Conservation (phyloP, 2,888 invertebrate species). For the Pseudococcus jackbeardsleyi region DNA sequence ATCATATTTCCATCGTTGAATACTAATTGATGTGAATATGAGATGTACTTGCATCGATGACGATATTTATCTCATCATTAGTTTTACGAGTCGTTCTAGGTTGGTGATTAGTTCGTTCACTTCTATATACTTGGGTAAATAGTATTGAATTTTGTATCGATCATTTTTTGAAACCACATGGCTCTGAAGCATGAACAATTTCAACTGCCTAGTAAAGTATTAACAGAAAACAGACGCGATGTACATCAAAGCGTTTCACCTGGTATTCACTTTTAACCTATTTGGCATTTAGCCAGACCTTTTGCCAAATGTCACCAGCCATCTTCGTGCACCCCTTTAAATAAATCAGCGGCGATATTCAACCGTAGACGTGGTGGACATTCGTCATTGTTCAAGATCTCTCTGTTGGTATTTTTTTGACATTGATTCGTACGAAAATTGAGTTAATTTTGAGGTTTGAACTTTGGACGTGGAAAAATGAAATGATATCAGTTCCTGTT, state of each 20-base stretch:
- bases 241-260: slow-evolving; percentile 3
- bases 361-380: not conserved
- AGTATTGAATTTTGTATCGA: no score
- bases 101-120: not conserved
- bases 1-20: not conserved
- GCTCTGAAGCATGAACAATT: not conserved
- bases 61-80: not conserved
- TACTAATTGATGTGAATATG: not conserved
- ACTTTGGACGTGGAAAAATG: no score
- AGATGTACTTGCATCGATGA: not conserved
- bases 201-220: not conserved
- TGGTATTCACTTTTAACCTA: slow-evolving; percentile 24
- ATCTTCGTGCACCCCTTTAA: not conserved
- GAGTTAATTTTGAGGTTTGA: no score
- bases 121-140: not conserved
- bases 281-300: slow-evolving; percentile 17
- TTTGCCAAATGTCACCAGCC: slow-evolving; percentile 5
- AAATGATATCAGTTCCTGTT: no score
- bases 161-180: not conserved
- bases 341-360: not conserved
- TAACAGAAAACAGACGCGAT: not conserved
- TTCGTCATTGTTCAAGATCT: not conserved
- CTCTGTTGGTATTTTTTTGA: not conserved
- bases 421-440: not conserved
- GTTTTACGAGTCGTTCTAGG: not conserved